These are phyloP conservation scores for Macrobrachium rosenbergii DNA, from an alignment of 1,140 invertebrate species.

Conservation along the genomic window DNA sequence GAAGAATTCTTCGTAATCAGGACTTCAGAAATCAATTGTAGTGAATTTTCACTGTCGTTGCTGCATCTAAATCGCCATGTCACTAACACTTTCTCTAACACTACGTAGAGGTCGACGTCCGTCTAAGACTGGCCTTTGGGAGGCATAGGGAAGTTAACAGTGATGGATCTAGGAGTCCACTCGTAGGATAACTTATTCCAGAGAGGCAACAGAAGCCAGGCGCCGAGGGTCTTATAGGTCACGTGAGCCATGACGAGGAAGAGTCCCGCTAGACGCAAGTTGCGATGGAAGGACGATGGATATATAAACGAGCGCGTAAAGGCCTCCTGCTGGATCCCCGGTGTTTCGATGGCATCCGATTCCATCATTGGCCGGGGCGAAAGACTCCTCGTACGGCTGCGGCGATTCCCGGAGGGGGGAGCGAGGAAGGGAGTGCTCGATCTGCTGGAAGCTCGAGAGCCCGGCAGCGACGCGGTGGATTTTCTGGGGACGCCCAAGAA, in stretches of 20 bases:
- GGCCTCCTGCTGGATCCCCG: slow-evolving; percentile 50
- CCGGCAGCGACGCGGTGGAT: slow-evolving; percentile 27
- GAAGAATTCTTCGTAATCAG: no score
- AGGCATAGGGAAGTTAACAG: slow-evolving; percentile 8
- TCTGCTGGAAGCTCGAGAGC: slow-evolving; percentile 21
- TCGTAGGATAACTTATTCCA: slow-evolving; percentile 14
- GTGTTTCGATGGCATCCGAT: slow-evolving; percentile 42
- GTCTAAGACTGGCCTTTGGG: no score
- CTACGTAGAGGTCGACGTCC: no score
- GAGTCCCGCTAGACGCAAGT: slow-evolving; percentile 36
- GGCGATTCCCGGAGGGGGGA: not conserved
- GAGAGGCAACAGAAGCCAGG: slow-evolving; percentile 31
- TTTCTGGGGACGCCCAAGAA: slow-evolving; percentile 6
- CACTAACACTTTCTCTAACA: no score
- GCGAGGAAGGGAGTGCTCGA: not conserved
- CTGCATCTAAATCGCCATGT: no score
- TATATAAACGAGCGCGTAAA: slow-evolving; percentile 53
- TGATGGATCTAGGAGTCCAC: slow-evolving; percentile 40
- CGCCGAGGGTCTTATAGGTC: slow-evolving; percentile 37
- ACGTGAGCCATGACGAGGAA: slow-evolving; percentile 46
- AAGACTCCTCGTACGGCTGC: slow-evolving; percentile 3
- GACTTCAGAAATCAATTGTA: no score
- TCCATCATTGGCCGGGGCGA: slow-evolving; percentile 48
- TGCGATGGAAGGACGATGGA: slow-evolving; percentile 44
- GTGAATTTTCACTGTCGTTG: no score